Percentiles rank a stretch among this genome's conserved stretches.
Conservation (phyloP, 2,113 vertebrate species). For the Rhombomys opimus region DNA sequence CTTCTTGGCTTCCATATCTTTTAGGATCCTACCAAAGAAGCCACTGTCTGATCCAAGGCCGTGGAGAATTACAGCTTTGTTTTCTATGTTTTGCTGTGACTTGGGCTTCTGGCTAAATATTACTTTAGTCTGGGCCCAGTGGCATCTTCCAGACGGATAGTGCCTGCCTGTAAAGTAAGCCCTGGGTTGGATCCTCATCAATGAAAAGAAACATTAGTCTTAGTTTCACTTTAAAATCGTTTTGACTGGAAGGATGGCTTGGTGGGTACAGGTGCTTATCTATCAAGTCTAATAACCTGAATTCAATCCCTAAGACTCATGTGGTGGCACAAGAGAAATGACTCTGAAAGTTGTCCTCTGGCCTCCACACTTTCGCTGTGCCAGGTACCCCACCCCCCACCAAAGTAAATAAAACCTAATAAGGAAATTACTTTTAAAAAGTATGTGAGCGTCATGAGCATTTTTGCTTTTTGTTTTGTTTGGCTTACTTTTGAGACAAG, state of each 20-base stretch:
- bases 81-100: slow-evolving; percentile 10
- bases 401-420: background rate
- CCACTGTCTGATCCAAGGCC: background rate
- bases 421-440: background rate
- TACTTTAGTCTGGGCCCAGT: background rate
- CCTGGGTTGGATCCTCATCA: background rate
- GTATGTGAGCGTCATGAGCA: background rate
- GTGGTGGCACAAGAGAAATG: background rate
- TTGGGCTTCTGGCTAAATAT: slow-evolving; percentile 45
- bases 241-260: background rate
- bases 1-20: background rate
- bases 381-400: too few species aligned
- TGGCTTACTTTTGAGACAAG: background rate
- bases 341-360: too few species aligned
- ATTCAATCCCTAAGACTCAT: background rate
- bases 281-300: background rate
- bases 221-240: background rate
- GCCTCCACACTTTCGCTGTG: background rate
- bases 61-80: background rate
- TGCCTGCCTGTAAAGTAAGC: background rate
- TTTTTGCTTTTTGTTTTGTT: background rate
- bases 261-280: background rate
- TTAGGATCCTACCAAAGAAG: slow-evolving; percentile 36
- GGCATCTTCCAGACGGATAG: background rate
- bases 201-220: background rate